Evolutionary conservation across 2,113 vertebrate species (phyloP).

Genomic region (Amblyornis subalaris): DNA sequence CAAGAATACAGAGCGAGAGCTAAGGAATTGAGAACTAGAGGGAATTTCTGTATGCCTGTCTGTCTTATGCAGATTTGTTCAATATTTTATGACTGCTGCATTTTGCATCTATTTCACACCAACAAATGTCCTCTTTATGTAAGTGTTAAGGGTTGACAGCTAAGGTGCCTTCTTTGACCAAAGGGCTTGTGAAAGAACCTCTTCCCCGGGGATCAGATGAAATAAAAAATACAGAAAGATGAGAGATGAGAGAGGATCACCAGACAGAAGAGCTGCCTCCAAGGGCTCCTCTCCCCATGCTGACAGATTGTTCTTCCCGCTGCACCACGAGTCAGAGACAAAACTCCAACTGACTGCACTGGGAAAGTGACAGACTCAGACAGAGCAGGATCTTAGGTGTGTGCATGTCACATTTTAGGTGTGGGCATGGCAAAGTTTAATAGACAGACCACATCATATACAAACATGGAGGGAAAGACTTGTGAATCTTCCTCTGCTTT

Average conservation of each 20-base stretch:
- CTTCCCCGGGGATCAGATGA: neutral
- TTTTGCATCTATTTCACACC: slow-evolving; percentile 10
- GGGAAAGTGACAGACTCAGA: neutral
- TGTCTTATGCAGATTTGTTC: neutral
- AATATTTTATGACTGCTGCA: neutral
- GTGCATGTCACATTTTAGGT: neutral
- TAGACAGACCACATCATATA: neutral
- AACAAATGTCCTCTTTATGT: neutral
- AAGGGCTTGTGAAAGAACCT: slow-evolving; percentile 5
- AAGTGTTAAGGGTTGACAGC: neutral
- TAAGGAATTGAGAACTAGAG: neutral
- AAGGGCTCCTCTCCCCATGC: neutral
- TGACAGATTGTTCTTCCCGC: neutral
- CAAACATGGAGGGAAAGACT: neutral
- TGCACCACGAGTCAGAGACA: neutral
- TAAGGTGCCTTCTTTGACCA: slow-evolving; percentile 16
- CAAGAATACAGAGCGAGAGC: neutral
- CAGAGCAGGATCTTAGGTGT: neutral
- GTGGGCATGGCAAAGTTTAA: neutral
- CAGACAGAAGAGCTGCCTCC: neutral
- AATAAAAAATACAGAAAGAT: neutral
- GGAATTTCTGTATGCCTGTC: neutral
- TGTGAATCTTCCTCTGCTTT: neutral
- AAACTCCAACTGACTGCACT: neutral
- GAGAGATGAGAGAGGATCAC: neutral